Base-by-base conservation (phyloP, 1,140 invertebrate species). In the Rhizoglyphus robini region DNA sequence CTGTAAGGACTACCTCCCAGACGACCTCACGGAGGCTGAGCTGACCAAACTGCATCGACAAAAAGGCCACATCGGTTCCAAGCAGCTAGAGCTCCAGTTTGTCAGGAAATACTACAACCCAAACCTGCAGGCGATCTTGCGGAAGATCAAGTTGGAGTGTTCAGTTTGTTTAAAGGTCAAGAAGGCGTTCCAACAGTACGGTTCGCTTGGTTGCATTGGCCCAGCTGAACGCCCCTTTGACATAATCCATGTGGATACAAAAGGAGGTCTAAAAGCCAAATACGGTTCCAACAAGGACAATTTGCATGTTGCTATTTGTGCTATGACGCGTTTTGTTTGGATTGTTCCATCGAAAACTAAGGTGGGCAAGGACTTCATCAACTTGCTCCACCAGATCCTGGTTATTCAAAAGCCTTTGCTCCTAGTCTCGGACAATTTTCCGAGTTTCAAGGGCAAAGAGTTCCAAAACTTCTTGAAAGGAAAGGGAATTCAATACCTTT, bases 201-300 rank as follows among this genome's bases (percentile, higher is more conserved):
- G 23, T 18, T 27, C 5, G 3, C 2, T 66, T 13, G 11, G n/a
- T 5, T 3, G 23, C 1, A 20, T 66, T 5, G 63, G 61, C 2
- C 65, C 65, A 27, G 61, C 61, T 15, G 29, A 34, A n/a, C 3
- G 20, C 11, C 65, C 65, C 11, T 66, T 66, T 31, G 5, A 65
- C 15, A 66, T 65, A 1, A 48, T 66, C 13, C 27, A 59, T 49
- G 47, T 66, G 34, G 65, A 66, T 51, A 66, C 65, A 18, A 63
- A 48, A 4, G 41, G 65, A 11, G 65, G 65, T 25, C 64, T 66
- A 8, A 32, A 1, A 3, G n/a, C n/a, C n/a, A 34, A 46, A 1
- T 23, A 25, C 15, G 3, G n/a, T 5, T 66, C 65, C 1, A n/a
- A 47, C 15, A 49, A 66, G 31, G 0, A 27, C 2, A 48, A 65